Percentiles rank a stretch among this genome's conserved stretches.
Evolutionary conservation across 2,113 vertebrate species (phyloP).

Genomic region (Periophthalmus modestus): DNA sequence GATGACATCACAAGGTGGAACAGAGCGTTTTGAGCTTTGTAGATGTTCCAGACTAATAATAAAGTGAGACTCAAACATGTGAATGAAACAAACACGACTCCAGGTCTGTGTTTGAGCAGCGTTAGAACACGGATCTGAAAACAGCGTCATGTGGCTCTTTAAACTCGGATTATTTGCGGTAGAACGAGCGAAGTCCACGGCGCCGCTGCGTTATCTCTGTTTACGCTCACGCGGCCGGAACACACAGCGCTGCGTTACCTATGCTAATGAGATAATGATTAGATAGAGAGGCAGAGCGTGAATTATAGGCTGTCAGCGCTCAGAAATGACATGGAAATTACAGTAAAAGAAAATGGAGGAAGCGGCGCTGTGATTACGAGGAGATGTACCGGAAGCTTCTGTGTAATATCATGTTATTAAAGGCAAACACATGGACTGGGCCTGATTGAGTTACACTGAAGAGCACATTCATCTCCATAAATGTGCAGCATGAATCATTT

Average conservation of each 20-base stretch:
- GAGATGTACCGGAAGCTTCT: not conserved
- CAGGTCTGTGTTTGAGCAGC: no score
- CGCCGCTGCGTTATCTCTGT: conserved; percentile 8
- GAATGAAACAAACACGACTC: no score
- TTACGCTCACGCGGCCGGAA: conserved; percentile 14
- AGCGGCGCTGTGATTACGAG: conserved; percentile 19
- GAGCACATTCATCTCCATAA: conserved; percentile 29
- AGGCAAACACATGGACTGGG: conserved; percentile 3
- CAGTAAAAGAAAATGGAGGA: conserved; percentile 6
- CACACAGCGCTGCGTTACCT: not conserved
- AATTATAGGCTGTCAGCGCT: conserved; percentile 14
- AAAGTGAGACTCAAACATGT: no score
- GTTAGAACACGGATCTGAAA: no score
- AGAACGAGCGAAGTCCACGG: no score
- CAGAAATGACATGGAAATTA: conserved; percentile 12
- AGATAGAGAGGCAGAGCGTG: conserved; percentile 9
- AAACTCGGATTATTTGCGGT: no score
- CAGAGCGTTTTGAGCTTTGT: no score
- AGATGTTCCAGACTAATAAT: no score
- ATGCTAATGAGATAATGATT: conserved; percentile 34
- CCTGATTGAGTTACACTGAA: conserved; percentile 31
- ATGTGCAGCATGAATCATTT: conserved; percentile 27
- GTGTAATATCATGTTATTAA: conserved; percentile 7
- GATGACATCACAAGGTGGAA: no score
- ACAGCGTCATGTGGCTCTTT: no score